Conservation (phyloP, 2,888 invertebrate genomes). For the Diarsia dahlii region DNA sequence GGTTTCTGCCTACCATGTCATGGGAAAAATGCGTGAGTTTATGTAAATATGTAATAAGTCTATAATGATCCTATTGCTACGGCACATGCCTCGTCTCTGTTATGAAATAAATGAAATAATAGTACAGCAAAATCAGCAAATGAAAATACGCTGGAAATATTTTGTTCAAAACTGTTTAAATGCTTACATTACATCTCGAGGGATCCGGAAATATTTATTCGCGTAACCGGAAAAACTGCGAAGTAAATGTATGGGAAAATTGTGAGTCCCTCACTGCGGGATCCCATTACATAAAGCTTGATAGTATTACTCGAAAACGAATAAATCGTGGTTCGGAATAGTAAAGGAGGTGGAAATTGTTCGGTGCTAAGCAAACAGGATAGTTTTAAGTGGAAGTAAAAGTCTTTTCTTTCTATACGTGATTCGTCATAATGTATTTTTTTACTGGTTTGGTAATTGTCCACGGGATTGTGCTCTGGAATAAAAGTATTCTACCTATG, state of each 20-base stretch:
- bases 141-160: neutral
- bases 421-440: neutral
- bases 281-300: slow-evolving; percentile 39
- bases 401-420: neutral
- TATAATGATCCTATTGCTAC: no score
- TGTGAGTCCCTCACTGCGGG: slow-evolving; percentile 7
- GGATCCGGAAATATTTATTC: slow-evolving; percentile 34
- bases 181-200: neutral
- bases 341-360: slow-evolving; percentile 5
- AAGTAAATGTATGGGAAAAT: slow-evolving; percentile 26
- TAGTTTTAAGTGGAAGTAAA: slow-evolving; percentile 5
- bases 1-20: no score
- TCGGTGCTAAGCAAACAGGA: slow-evolving; percentile 26
- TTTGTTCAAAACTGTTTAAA: neutral
- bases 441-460: no score
- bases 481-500: no score
- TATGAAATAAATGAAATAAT: neutral
- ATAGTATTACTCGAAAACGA: slow-evolving; percentile 17
- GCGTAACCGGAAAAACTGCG: slow-evolving; percentile 23
- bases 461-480: no score
- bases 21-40: no score
- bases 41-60: no score
- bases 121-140: neutral
- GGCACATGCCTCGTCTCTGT: no score
- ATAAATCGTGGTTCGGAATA: slow-evolving; percentile 12